Conservation (phyloP, 2,888 invertebrate species). For the Euzophera pinguis region DNA sequence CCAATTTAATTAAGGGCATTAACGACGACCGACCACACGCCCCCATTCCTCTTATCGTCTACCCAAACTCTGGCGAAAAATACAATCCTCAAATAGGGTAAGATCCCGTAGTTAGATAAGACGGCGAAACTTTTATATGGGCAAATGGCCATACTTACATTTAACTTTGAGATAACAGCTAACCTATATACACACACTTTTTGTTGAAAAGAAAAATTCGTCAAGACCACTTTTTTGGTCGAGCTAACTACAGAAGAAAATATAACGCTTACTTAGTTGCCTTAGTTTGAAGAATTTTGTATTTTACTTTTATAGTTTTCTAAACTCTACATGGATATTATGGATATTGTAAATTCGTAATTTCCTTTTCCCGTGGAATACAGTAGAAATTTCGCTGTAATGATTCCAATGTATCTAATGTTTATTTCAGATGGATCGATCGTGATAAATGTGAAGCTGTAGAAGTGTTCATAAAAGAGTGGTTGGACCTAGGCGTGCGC, state of each 20-base stretch:
- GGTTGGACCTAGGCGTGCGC: constrained; percentile 89
- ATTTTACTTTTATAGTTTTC: too few species aligned
- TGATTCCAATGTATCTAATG: too few species aligned
- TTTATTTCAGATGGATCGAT: constrained; percentile 83
- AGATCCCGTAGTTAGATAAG: constrained; percentile 37
- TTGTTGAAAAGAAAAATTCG: constrained; percentile 7
- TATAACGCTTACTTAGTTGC: too few species aligned
- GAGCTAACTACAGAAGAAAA: not conserved
- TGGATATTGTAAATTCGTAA: too few species aligned
- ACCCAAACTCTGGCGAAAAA: constrained; percentile 95
- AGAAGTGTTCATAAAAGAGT: constrained; percentile 86
- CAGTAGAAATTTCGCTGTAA: too few species aligned
- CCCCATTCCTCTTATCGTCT: constrained; percentile 89
- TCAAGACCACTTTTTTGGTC: not conserved
- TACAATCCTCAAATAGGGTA: constrained; percentile 86
- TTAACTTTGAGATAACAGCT: constrained; percentile 24
- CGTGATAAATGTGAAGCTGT: constrained; percentile 85
- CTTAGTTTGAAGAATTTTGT: too few species aligned
- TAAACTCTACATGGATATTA: too few species aligned
- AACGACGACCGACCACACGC: constrained; percentile 70
- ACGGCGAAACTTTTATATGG: constrained; percentile 19
- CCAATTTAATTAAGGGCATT: constrained; percentile 64
- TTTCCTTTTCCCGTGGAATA: too few species aligned
- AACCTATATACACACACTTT: constrained; percentile 2
- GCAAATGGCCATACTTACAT: constrained; percentile 22